phyloP scores from a whole-genome alignment of 2,888 invertebrate species.

The Eilema depressum region DNA sequence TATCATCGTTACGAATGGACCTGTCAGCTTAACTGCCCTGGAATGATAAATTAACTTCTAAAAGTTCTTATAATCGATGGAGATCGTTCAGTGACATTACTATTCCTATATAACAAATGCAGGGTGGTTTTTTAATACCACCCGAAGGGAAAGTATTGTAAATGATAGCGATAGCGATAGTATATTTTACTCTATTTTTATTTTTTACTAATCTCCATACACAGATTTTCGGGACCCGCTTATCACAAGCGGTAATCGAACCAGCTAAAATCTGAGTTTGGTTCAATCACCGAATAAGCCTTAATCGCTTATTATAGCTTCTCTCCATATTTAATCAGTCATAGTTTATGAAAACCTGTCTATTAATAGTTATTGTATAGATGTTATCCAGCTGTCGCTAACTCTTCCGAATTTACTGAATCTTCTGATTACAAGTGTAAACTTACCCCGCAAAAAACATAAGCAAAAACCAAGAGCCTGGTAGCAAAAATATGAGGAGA shows the following conservation, averaged over 20 bases:
- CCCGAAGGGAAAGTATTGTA: no score
- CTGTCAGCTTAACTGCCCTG: conserved; percentile 97
- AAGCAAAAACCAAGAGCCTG: conserved; percentile 98
- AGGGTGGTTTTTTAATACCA: background rate
- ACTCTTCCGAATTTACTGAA: background rate
- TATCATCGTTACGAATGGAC: conserved; percentile 99
- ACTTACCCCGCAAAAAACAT: conserved; percentile 99
- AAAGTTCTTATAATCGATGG: background rate
- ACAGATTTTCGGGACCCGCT: no score
- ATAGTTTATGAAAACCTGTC: no score
- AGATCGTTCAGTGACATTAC: background rate
- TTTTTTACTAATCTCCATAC: no score
- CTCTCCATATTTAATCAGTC: no score
- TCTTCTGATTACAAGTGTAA: background rate
- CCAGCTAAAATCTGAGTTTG: no score
- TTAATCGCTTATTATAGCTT: no score
- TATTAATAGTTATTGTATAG: background rate
- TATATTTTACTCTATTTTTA: no score
- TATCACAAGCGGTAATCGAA: no score
- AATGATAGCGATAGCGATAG: no score
- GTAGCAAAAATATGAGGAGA: conserved; percentile 96
- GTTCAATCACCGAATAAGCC: no score
- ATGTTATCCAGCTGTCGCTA: background rate
- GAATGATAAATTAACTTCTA: conserved; percentile 30
- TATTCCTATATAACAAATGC: background rate